Evolutionary conservation across 2,113 vertebrate genomes (phyloP).

Genomic region (Indicator indicator): DNA sequence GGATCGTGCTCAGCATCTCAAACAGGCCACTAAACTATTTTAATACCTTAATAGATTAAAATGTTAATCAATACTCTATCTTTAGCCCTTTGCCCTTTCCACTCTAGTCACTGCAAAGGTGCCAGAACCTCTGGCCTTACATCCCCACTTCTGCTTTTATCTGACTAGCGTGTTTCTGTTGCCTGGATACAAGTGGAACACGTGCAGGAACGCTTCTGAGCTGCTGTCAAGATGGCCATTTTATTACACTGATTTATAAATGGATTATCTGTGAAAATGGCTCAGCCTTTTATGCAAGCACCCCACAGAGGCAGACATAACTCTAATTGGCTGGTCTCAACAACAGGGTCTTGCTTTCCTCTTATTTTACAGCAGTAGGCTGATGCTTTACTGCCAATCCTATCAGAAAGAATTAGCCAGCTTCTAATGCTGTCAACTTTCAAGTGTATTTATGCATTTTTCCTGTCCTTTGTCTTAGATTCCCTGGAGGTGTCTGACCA

Average conservation of each 20-base stretch:
- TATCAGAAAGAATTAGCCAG: conserved; percentile 11
- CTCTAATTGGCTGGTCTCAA: conserved; percentile 9
- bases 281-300: conserved; percentile 49
- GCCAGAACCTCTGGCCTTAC: neutral
- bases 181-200: conserved; percentile 61
- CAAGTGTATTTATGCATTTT: neutral
- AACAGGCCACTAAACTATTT: neutral
- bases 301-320: neutral
- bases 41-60: neutral
- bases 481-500: neutral
- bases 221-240: conserved; percentile 55
- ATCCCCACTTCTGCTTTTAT: conserved; percentile 26
- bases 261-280: conserved; percentile 59
- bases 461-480: neutral
- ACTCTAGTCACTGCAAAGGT: neutral
- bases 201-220: conserved; percentile 35
- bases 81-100: conserved; percentile 8
- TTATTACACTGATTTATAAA: conserved; percentile 62
- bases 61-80: neutral
- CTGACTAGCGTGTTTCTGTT: conserved; percentile 48
- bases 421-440: neutral
- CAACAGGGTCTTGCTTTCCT: neutral
- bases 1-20: neutral
- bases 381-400: conserved; percentile 22
- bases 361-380: neutral